Evolutionary conservation across 2,113 vertebrate genomes (phyloP).

Genomic region (Alaudala cheleensis): DNA sequence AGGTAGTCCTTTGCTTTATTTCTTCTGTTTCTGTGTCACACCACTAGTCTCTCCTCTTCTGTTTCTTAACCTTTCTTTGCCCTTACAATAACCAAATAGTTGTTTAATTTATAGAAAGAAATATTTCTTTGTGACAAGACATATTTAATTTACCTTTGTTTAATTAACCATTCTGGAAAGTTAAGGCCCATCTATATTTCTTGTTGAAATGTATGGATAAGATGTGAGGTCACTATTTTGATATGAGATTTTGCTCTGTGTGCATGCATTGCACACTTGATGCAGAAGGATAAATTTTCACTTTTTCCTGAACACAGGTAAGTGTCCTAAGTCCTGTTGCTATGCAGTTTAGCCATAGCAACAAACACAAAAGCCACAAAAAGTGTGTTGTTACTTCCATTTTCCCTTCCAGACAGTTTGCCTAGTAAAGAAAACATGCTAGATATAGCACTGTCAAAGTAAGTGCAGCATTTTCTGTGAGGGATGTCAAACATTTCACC

Average conservation of each 20-base stretch:
- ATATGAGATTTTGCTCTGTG: not conserved
- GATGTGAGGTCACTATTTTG: not conserved
- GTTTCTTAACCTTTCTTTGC: not conserved
- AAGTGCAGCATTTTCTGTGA: constrained; percentile 40
- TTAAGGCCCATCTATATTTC: not conserved
- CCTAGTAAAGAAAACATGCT: constrained; percentile 36
- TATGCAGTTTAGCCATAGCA: constrained; percentile 67
- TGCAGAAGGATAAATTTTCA: not conserved
- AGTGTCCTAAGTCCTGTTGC: constrained; percentile 54
- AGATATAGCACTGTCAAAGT: constrained; percentile 58
- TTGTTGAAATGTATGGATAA: not conserved
- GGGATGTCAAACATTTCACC: constrained; percentile 46
- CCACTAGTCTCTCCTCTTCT: not conserved
- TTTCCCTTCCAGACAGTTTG: constrained; percentile 53
- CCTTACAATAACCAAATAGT: not conserved
- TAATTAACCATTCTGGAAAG: not conserved
- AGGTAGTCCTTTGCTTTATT: not conserved
- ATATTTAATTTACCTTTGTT: not conserved
- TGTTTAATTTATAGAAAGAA: not conserved
- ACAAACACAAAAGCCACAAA: constrained; percentile 36
- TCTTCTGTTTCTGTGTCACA: not conserved
- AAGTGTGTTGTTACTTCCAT: constrained; percentile 29
- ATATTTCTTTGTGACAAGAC: not conserved
- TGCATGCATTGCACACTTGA: not conserved
- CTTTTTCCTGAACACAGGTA: not conserved